Evolutionary conservation across 1,140 invertebrate genomes (phyloP), one percentile per base, ranked within the genome.

Genomic region (Halotydeus destructor): DNA sequence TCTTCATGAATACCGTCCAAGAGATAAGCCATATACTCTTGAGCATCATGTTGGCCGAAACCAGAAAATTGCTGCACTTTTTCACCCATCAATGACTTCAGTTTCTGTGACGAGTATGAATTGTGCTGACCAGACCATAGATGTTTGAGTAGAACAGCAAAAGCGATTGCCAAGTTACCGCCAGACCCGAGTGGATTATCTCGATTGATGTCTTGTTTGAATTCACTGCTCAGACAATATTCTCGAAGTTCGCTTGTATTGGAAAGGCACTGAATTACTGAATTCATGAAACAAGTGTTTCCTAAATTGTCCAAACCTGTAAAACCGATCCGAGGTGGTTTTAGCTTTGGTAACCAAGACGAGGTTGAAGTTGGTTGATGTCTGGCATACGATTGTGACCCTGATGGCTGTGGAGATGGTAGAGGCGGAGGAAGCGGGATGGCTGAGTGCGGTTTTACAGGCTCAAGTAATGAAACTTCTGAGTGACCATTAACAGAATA

Each of bases 41-140:
- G 67, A 16, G 68, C 63, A 55, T 69, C 68, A 51, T 69, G 68
- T 46, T 69, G 68, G 42, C 60, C 60, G 57, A 59, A 69, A 11
- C 67, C 67, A 33, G 57, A 57, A 49, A 69, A 69, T 51, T 67
- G 64, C 12, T 33, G 33, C 5, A 61, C 58, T 47, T 68, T 69
- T 50, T 59, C 55, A 11, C 61, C 56, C 25, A 69, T 57, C 21
- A 68, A 51, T 43, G 57, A 59, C 55, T 66, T 65, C 0, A 66
- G 54, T 48, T 58, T 60, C n/a, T 54, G 51, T 5, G 64, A 61
- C 35, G 59, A 53, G 47, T 56, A 57, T 9, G 59, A 61, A 19
- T 49, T 46, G 25, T 58, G 49, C 34, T 49, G 54, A 5, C 61
- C 61, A 14, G 48, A 50, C 64, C 64, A 66, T 22, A 66, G 45